A percentile compares a stretch with the other conserved stretches of the same genome.
Conservation (phyloP, 1,140 invertebrate species). For the Anagrus nilaparvatae region DNA sequence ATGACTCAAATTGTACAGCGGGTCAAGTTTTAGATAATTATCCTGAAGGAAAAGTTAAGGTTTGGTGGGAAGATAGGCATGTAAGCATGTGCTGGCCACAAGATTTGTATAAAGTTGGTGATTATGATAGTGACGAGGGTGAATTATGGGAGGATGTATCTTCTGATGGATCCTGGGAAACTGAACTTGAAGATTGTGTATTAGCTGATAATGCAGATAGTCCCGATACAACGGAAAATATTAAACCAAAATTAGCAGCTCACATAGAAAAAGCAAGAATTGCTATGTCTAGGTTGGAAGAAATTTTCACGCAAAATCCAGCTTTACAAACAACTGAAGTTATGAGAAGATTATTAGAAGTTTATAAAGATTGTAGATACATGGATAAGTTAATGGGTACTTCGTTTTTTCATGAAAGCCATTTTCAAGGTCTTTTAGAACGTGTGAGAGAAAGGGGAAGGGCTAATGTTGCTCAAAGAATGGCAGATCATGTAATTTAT, state of each 20-base stretch:
- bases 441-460: slow-evolving; percentile 45
- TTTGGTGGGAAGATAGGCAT: slow-evolving; percentile 81
- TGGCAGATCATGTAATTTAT: slow-evolving; percentile 43
- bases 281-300: slow-evolving; percentile 62
- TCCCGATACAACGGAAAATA: slow-evolving; percentile 35
- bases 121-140: slow-evolving; percentile 69
- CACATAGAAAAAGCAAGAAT: slow-evolving; percentile 66
- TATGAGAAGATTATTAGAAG: slow-evolving; percentile 66
- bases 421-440: slow-evolving; percentile 58
- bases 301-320: slow-evolving; percentile 65
- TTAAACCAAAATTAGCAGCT: slow-evolving; percentile 57
- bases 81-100: slow-evolving; percentile 86
- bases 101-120: slow-evolving; percentile 64
- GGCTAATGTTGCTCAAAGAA: slow-evolving; percentile 43
- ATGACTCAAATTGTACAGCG: slow-evolving; percentile 62
- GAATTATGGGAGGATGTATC: slow-evolving; percentile 64
- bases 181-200: slow-evolving; percentile 54
- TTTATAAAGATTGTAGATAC: slow-evolving; percentile 79
- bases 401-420: slow-evolving; percentile 72
- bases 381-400: slow-evolving; percentile 77
- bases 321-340: slow-evolving; percentile 60
- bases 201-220: slow-evolving; percentile 36
- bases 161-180: slow-evolving; percentile 68
- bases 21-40: slow-evolving; percentile 86
- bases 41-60: slow-evolving; percentile 69